Conservation (phyloP, 2,797 vertebrate species). For the Centropyge bicolor region DNA sequence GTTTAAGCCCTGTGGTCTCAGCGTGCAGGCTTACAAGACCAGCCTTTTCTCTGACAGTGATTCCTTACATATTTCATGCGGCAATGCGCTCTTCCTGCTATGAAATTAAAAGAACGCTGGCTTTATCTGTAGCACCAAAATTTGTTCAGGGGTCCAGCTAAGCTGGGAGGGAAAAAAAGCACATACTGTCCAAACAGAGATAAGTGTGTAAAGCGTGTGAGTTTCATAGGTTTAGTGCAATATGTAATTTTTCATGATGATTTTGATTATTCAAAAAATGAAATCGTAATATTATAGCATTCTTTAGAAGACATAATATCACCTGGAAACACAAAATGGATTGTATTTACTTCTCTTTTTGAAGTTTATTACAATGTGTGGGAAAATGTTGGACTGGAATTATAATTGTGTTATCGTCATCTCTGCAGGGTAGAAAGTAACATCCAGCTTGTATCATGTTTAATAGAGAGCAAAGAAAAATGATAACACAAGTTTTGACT, state of each 20-base stretch:
- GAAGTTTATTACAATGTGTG: neutral
- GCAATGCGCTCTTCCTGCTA: neutral
- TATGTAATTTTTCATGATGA: neutral
- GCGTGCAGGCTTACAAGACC: conserved; percentile 6
- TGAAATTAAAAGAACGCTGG: conserved; percentile 6
- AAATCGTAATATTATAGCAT: neutral
- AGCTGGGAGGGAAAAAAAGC: neutral
- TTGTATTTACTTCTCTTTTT: neutral
- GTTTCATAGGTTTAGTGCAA: neutral
- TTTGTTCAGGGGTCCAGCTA: neutral
- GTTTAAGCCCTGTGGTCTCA: conserved; percentile 11
- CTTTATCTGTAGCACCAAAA: conserved; percentile 3
- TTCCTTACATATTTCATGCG: conserved; percentile 4
- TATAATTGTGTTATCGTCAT: neutral
- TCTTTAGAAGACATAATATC: neutral
- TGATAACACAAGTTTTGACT: neutral
- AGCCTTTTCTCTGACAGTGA: conserved; percentile 24
- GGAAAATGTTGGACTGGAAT: neutral
- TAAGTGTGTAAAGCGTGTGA: neutral
- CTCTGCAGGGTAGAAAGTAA: neutral
- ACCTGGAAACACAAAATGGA: neutral
- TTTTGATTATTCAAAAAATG: neutral
- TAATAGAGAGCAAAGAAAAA: neutral
- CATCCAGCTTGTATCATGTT: neutral
- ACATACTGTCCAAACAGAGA: neutral